Evolutionary conservation across 2,888 invertebrate genomes (phyloP).

Genomic region (Zelleria hepariella): DNA sequence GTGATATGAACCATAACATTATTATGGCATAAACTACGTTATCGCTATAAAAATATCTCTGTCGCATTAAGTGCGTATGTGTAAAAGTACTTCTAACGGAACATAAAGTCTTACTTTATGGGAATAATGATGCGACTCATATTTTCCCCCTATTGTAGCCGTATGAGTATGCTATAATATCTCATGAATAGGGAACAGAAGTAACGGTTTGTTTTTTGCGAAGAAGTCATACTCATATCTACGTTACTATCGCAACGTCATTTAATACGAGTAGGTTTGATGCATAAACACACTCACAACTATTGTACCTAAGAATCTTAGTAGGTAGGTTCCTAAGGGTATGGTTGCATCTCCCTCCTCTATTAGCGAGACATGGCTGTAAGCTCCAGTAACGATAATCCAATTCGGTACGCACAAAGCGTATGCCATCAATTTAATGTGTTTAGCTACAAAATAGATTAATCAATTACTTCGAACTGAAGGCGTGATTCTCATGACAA

Average conservation of each 20-base stretch:
- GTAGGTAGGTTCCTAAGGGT: no score
- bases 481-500: conserved; percentile 4
- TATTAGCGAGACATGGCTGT: background rate
- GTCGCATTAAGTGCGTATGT: background rate
- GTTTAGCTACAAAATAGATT: conserved; percentile 2
- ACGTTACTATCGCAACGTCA: no score
- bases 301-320: no score
- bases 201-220: no score
- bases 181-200: no score
- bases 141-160: no score
- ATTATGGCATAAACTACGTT: background rate
- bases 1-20: background rate
- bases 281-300: no score
- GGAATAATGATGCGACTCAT: background rate
- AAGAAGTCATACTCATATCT: no score
- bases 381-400: background rate
- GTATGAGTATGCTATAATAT: no score
- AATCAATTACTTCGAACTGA: background rate
- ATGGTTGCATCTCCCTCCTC: background rate
- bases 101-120: background rate
- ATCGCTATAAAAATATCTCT: background rate
- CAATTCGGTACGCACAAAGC: conserved; percentile 2
- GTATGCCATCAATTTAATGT: conserved; percentile 3
- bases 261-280: no score
- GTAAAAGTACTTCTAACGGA: background rate